A percentile compares a stretch with the other conserved stretches of the same genome.
Conservation (phyloP, 2,888 invertebrate species). For the Acrobeloides nanus region DNA sequence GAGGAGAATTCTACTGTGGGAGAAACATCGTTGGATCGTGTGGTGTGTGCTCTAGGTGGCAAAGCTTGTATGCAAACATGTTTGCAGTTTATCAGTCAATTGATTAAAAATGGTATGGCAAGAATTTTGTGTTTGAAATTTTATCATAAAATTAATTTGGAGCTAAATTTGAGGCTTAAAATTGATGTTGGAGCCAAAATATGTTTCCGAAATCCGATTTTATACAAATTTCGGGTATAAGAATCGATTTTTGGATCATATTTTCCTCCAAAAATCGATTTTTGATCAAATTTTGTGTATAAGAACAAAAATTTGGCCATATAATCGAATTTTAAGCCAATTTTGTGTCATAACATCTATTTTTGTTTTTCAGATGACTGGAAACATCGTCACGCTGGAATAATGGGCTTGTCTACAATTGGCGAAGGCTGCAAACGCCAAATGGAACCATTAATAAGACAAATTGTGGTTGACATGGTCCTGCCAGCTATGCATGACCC, state of each 20-base stretch:
- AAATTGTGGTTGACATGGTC: conserved; percentile 82
- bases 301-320: no score
- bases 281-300: no score
- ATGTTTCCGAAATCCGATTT: no score
- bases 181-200: background rate
- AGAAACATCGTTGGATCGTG: conserved; percentile 87
- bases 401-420: conserved; percentile 92
- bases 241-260: no score
- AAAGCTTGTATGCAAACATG: conserved; percentile 76
- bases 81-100: conserved; percentile 19
- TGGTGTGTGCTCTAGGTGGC: conserved; percentile 93
- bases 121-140: background rate
- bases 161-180: background rate
- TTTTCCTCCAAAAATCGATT: no score
- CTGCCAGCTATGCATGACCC: conserved; percentile 76
- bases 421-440: conserved; percentile 92
- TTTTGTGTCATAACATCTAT: no score
- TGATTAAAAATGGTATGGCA: conserved; percentile 22
- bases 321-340: no score
- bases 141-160: conserved; percentile 4
- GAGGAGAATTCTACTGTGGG: conserved; percentile 70
- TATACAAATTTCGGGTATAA: no score
- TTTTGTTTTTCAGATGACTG: conserved; percentile 57
- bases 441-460: conserved; percentile 87
- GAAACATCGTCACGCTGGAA: conserved; percentile 74